These are phyloP conservation scores for Pangasius sanitwongsei DNA, from an alignment of 2,797 vertebrate genomes.

Conservation along the genomic window DNA sequence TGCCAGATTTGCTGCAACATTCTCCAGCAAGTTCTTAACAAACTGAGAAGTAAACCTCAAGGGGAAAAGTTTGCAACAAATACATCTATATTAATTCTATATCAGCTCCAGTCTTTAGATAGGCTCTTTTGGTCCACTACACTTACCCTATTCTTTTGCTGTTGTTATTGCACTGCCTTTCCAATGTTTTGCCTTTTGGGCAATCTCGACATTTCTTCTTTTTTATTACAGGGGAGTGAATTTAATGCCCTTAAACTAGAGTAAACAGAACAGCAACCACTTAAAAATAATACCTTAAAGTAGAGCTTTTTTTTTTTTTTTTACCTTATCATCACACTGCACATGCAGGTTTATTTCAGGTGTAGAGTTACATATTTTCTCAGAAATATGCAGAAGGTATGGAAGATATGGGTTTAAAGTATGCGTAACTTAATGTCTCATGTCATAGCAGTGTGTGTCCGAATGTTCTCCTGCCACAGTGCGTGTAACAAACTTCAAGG, in stretches of 20 bases:
- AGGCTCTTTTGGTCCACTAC: neutral
- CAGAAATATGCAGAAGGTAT: neutral
- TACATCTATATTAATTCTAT: neutral
- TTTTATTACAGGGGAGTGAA: conserved; percentile 19
- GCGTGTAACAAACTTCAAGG: too few species aligned
- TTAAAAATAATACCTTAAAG: conserved; percentile 13
- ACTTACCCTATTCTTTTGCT: neutral
- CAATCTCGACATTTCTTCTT: conserved; percentile 24
- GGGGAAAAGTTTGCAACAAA: neutral
- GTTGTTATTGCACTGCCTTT: conserved; percentile 21
- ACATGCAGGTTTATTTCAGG: neutral
- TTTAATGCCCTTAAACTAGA: conserved; percentile 22
- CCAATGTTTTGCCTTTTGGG: conserved; percentile 38
- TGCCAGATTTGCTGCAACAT: neutral
- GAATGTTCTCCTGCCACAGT: too few species aligned
- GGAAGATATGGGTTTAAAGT: neutral
- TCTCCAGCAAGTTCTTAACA: neutral
- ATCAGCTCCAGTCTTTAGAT: conserved; percentile 12
- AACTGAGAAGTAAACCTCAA: neutral
- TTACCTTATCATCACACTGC: neutral
- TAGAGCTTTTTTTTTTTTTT: neutral
- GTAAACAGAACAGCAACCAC: conserved; percentile 12
- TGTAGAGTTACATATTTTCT: neutral
- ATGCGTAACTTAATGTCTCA: neutral
- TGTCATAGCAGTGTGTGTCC: neutral